phyloP scores from a whole-genome alignment of 2,113 vertebrate genomes.

The Microcebus lehilahytsara region DNA sequence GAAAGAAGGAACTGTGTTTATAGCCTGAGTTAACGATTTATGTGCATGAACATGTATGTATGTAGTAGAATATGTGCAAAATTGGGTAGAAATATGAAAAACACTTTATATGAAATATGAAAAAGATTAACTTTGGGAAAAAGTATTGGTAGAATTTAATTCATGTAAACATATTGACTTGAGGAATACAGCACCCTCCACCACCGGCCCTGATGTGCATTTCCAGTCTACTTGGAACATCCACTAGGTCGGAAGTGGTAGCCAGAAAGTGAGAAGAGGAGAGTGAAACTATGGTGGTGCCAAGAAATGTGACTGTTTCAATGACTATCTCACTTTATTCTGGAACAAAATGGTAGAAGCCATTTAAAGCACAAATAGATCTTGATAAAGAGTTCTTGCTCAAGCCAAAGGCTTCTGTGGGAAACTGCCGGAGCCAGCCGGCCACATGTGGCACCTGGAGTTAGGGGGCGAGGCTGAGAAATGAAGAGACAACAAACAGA shows the following conservation, averaged over 20 bases:
- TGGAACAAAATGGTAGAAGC: neutral
- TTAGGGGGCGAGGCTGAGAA: too few relatives aligned
- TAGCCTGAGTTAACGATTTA: neutral
- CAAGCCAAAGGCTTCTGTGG: neutral
- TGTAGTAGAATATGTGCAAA: neutral
- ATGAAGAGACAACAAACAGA: too few relatives aligned
- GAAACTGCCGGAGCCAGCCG: neutral
- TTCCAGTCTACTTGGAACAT: neutral
- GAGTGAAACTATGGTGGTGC: neutral
- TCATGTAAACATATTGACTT: neutral
- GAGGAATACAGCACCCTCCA: neutral
- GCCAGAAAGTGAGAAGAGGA: neutral
- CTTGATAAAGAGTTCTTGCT: neutral
- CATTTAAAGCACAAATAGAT: neutral
- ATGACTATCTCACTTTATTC: neutral
- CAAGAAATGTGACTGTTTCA: neutral
- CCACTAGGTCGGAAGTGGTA: neutral
- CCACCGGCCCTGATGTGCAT: neutral
- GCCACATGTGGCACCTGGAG: too few relatives aligned
- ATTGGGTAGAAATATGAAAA: neutral
- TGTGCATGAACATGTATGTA: neutral
- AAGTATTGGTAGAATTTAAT: neutral
- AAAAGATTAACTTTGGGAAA: neutral
- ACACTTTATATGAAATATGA: neutral
- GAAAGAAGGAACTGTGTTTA: neutral